These are phyloP conservation scores for Astropecten irregularis DNA, from an alignment of 53 echinoderm and acorn worm species.

Conservation along the genomic window DNA sequence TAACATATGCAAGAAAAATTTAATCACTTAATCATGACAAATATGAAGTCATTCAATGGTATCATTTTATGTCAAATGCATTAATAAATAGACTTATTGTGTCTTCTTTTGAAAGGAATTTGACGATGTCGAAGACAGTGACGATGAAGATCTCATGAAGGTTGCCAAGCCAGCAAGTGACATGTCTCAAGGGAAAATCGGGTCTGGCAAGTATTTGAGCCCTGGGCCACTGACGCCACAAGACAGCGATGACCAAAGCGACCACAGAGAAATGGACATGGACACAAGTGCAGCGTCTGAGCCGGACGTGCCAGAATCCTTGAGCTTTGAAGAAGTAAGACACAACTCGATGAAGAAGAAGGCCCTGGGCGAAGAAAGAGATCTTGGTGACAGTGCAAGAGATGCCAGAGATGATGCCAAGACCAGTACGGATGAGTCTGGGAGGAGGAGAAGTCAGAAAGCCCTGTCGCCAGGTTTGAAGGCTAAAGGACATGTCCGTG, in stretches of 20 bases:
- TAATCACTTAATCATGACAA: too few relatives aligned
- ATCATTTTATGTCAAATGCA: too few relatives aligned
- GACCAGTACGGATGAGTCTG: not conserved
- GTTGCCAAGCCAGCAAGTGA: not conserved
- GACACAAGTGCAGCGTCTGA: constrained; percentile 15
- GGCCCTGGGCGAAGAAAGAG: not conserved
- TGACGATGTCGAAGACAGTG: not conserved
- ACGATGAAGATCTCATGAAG: not conserved
- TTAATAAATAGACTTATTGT: too few relatives aligned
- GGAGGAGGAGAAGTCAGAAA: not conserved
- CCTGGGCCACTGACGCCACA: not conserved
- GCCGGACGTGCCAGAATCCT: not conserved
- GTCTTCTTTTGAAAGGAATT: not conserved
- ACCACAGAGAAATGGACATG: constrained; percentile 19
- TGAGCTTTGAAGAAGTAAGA: constrained; percentile 41
- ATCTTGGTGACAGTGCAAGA: not conserved
- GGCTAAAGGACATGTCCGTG: not conserved
- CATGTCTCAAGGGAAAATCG: not conserved
- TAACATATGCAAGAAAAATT: too few relatives aligned
- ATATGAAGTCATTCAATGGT: too few relatives aligned
- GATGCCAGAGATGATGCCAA: not conserved
- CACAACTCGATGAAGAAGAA: not conserved
- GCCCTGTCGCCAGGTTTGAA: not conserved
- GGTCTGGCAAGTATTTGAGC: not conserved
- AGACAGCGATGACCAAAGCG: constrained; percentile 6